Evolutionary conservation across 1,140 invertebrate species (phyloP).

Genomic region (Chionoecetes opilio): DNA sequence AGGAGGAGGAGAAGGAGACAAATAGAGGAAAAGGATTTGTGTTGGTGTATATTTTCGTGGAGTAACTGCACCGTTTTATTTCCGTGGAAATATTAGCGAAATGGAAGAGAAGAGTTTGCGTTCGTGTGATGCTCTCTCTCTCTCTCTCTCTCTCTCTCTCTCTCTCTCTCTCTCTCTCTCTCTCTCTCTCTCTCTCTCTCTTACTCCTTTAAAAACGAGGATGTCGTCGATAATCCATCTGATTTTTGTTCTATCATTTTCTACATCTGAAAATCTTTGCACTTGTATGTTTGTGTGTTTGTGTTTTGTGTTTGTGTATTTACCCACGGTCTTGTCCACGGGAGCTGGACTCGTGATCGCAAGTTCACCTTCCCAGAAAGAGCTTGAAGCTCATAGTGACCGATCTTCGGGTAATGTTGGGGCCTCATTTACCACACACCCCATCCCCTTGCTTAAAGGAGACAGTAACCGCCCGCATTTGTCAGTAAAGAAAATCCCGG

Average conservation of each 20-base stretch:
- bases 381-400: too few species aligned
- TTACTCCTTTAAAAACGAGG: background rate
- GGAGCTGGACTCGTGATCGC: too few species aligned
- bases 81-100: background rate
- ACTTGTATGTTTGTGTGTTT: background rate
- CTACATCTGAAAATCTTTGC: background rate
- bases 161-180: background rate
- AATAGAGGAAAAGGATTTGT: background rate
- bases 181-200: background rate
- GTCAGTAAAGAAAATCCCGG: too few species aligned
- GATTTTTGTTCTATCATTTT: background rate
- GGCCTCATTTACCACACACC: too few species aligned
- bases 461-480: too few species aligned
- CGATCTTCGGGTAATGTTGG: too few species aligned
- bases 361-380: too few species aligned
- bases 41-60: background rate
- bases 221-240: background rate
- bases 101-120: background rate
- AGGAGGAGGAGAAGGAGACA: background rate
- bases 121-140: background rate
- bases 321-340: too few species aligned
- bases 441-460: too few species aligned
- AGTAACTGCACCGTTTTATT: constrained; percentile 7
- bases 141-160: background rate
- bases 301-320: too few species aligned